Evolutionary conservation across 2,797 vertebrate species (phyloP).

Genomic region (Mormyrus proboscirostris): DNA sequence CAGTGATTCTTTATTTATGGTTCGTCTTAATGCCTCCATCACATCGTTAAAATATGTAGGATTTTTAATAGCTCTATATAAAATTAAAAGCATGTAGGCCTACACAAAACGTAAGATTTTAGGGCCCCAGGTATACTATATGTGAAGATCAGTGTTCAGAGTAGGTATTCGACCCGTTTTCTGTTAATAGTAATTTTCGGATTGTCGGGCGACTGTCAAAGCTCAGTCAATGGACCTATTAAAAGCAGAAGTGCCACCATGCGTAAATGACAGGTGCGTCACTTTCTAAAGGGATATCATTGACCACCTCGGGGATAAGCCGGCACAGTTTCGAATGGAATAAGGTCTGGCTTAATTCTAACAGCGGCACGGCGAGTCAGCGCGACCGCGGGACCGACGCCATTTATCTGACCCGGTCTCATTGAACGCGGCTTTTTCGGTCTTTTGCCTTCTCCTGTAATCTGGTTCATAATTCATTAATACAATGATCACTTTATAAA

Average conservation of each 20-base stretch:
- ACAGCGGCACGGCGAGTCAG: neutral
- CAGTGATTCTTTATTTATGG: neutral
- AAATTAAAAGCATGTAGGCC: neutral
- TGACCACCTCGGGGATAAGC: conserved; percentile 11
- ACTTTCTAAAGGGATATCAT: neutral
- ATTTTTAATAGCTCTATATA: neutral
- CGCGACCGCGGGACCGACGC: neutral
- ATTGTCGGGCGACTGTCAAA: conserved; percentile 4
- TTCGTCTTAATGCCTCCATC: neutral
- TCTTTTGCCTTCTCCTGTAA: neutral
- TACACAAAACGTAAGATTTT: neutral
- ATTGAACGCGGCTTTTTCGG: neutral
- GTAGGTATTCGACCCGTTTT: neutral
- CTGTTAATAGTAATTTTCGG: neutral
- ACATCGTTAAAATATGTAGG: neutral
- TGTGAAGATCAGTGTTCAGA: neutral
- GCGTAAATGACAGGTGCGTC: conserved; percentile 5
- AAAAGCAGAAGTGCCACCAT: neutral
- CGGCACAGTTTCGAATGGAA: neutral
- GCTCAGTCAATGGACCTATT: conserved; percentile 9
- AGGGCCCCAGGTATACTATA: neutral
- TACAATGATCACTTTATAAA: conserved; percentile 8
- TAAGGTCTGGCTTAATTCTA: neutral
- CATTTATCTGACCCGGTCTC: neutral
- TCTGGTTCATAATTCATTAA: conserved; percentile 12